phyloP scores from a whole-genome alignment of 1,140 invertebrate genomes.

The Drosophila kanapiae region DNA sequence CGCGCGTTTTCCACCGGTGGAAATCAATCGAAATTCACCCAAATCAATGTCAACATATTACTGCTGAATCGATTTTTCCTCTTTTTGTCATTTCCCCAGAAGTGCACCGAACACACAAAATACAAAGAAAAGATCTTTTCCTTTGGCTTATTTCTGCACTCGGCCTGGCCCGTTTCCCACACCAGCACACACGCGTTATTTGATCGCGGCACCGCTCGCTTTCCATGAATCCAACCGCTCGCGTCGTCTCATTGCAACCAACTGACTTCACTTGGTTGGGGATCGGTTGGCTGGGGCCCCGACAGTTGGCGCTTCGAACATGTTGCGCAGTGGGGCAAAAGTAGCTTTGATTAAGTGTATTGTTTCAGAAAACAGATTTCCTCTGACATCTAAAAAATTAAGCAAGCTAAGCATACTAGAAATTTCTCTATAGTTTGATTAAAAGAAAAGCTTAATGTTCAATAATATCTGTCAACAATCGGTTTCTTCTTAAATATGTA shows the following conservation, averaged over 20 bases:
- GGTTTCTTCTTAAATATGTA: too few relatives aligned
- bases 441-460: too few relatives aligned
- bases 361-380: not conserved
- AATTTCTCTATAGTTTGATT: too few relatives aligned
- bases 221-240: constrained; percentile 71
- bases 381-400: not conserved
- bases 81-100: constrained; percentile 59
- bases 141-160: constrained; percentile 46
- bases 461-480: too few relatives aligned
- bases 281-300: not conserved
- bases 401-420: too few relatives aligned
- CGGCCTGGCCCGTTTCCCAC: constrained; percentile 61
- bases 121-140: constrained; percentile 38
- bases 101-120: constrained; percentile 40
- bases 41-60: constrained; percentile 62
- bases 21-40: constrained; percentile 58
- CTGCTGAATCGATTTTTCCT: constrained; percentile 58
- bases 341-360: not conserved
- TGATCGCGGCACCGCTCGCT: constrained; percentile 47
- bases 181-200: constrained; percentile 37
- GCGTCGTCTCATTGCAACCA: constrained; percentile 43
- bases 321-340: constrained; percentile 35
- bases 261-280: constrained; percentile 24
- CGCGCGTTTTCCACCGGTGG: constrained; percentile 27
- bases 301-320: constrained; percentile 39